Base-by-base conservation (phyloP, 2,113 vertebrate genomes). In the Carassius carassius region DNA sequence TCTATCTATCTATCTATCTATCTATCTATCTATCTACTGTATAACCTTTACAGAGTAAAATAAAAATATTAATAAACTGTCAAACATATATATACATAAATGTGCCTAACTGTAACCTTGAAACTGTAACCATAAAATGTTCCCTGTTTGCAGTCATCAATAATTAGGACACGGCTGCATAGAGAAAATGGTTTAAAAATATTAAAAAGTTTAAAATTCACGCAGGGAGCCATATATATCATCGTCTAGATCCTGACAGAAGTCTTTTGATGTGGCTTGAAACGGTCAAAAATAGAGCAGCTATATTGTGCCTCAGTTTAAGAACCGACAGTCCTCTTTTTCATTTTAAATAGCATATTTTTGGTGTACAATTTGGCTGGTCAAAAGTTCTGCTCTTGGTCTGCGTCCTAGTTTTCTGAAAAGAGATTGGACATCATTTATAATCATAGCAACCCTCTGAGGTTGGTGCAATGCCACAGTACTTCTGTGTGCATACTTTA, bases 371-470 rank as follows among this genome's bases (percentile, higher is more conserved):
- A 80, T 79, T 84, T 60, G 54, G 35, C 70, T 62, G 25, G 35
- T 47, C 29, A 37, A 65, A 84, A 85, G 85, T 84, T 63, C 69
- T 83, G 65, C 51, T 74, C 65, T 58, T 77, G 54, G 67, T 82
- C 75, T 84, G 60, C 37, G 86, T 87, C 86, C 88, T 84, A 87
- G 79, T 85, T 89, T 86, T 80, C 69, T 47, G 51, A 83, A 78
- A 85, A 63, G 69, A 76, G 84, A 83, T 85, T 76, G 85, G 84
- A 87, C 88, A 87, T 84, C 47, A 77, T 87, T 88, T 87, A 89
- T 87, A 89, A 84, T 84, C 88, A 84, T 80, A 84, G 88, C 88
- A 89, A 89, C 84, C 86, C 51, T 86, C 67, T 62, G 51, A 89
- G 86, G 70, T 81, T 87, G 87, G 87, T 86, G 76, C 81, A 81